Conservation (phyloP, 2,113 vertebrate species). For the Poeciliopsis turrubarensis region DNA sequence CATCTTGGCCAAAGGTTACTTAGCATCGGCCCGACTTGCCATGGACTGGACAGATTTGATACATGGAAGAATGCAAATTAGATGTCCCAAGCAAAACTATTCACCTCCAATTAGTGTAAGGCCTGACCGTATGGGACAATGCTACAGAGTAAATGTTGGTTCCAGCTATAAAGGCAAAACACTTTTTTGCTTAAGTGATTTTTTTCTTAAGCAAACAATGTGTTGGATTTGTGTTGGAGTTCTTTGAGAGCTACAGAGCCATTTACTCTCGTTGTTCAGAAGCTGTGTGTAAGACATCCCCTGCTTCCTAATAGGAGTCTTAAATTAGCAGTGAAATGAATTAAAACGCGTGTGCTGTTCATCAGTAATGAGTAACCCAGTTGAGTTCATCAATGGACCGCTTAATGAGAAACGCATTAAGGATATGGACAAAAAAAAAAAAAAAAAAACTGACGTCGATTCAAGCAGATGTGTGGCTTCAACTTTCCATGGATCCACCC, state of each 20-base stretch:
- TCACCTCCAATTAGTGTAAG: neutral
- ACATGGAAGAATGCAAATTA: neutral
- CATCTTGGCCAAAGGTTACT: conserved; percentile 4
- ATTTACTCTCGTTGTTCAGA: conserved; percentile 22
- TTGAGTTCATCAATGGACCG: conserved; percentile 51
- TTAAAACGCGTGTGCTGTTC: conserved; percentile 34
- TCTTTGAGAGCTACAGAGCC: neutral
- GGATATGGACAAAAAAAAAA: neutral
- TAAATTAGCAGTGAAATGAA: conserved; percentile 7
- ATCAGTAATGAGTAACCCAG: conserved; percentile 37
- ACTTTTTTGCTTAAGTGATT: too few species aligned
- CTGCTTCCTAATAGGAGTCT: conserved; percentile 44
- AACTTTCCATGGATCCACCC: conserved; percentile 25
- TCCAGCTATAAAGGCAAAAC: too few species aligned
- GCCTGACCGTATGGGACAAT: too few species aligned
- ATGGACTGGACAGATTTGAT: neutral
- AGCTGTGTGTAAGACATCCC: conserved; percentile 35
- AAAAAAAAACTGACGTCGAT: conserved; percentile 18
- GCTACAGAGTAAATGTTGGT: too few species aligned
- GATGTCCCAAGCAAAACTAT: neutral
- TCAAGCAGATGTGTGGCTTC: conserved; percentile 40
- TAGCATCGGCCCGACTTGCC: neutral
- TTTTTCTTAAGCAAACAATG: too few species aligned
- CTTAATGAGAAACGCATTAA: conserved; percentile 37
- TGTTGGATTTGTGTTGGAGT: too few species aligned